Evolutionary conservation across 2,797 vertebrate genomes (phyloP).

Genomic region (Glossophaga mutica): DNA sequence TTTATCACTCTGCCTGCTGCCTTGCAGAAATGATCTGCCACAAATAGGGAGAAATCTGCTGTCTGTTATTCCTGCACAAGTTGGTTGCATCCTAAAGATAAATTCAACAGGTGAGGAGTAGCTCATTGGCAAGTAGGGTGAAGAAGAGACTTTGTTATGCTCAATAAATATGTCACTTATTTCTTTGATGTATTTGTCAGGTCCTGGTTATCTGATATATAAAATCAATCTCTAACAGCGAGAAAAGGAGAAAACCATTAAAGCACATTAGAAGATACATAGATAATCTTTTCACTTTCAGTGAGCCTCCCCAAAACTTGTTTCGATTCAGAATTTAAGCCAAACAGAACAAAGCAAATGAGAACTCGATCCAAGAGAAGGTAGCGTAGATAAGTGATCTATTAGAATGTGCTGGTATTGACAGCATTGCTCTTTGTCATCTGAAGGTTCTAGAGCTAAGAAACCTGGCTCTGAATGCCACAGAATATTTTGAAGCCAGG

Average conservation of each 20-base stretch:
- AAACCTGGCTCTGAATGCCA: not conserved
- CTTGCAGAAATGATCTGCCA: conserved; percentile 52
- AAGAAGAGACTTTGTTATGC: not conserved
- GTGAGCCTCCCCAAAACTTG: not conserved
- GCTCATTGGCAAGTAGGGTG: not conserved
- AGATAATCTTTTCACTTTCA: not conserved
- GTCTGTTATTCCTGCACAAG: not conserved
- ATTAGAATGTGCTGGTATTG: not conserved
- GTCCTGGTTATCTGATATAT: not conserved
- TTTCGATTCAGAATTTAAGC: not conserved
- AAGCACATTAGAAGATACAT: not conserved
- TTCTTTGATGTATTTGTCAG: conserved; percentile 18
- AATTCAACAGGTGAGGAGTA: not conserved
- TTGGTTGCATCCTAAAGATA: not conserved
- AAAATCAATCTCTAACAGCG: conserved; percentile 1
- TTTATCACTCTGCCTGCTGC: conserved; percentile 41
- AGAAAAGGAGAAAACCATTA: not conserved
- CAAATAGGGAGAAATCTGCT: conserved; percentile 71
- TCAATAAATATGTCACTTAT: not conserved
- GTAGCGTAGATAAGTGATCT: not conserved
- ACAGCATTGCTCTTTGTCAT: not conserved
- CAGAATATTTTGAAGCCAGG: not conserved
- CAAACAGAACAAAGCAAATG: not conserved
- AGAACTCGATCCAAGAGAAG: not conserved
- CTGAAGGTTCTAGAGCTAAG: not conserved